Evolutionary conservation across 1,140 invertebrate genomes (phyloP), one percentile per base, ranked within the genome.

Genomic region (Eupeodes corollae): DNA sequence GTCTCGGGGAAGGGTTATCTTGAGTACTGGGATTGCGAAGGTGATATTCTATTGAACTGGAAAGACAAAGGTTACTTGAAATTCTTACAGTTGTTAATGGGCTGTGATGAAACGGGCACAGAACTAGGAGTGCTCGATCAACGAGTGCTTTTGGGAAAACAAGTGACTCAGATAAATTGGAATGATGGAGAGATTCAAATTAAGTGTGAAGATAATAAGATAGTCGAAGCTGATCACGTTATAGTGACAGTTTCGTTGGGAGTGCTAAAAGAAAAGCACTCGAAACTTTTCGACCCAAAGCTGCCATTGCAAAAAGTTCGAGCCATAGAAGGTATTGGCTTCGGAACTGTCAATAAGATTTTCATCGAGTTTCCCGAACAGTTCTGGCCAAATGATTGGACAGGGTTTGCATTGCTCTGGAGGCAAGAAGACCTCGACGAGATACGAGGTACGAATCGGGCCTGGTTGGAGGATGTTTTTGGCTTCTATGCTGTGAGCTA

Each of bases 331-430:
- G 74, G 74, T 6, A 57, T 89, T 18, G 78, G 78, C 11, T 78
- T 85, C 52, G 85, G 83, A 16, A 78, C 79, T 1, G 75, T 88
- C 1, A 78, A 86, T 59, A 89, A 90, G 69, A 78, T 93, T 35
- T 88, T 84, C 55, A 60, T 87, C 13, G 75, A 82, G 60, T 87
- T 84, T 53, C 67, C 75, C 0, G 56, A 73, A 34, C 69, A 69
- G 31, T 87, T 84, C 82, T 86, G 83, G 83, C 73, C 76, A 0
- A 64, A 77, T 34, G 61, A 71, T 46, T 66, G 55, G 45, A 67
- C 62, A 48, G 71, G 66, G 21, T 78, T 72, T 51, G 70, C 63
- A 19, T 59, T 79, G 35, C 46, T 80, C 16, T 81, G 79, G 78
- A 64, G 63, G 1, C 59, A 74, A 31, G 59, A 73, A 44, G 73